Percentiles rank a stretch among this genome's conserved stretches.
Conservation (phyloP, 2,113 vertebrate genomes). For the Pycnonotus jocosus region DNA sequence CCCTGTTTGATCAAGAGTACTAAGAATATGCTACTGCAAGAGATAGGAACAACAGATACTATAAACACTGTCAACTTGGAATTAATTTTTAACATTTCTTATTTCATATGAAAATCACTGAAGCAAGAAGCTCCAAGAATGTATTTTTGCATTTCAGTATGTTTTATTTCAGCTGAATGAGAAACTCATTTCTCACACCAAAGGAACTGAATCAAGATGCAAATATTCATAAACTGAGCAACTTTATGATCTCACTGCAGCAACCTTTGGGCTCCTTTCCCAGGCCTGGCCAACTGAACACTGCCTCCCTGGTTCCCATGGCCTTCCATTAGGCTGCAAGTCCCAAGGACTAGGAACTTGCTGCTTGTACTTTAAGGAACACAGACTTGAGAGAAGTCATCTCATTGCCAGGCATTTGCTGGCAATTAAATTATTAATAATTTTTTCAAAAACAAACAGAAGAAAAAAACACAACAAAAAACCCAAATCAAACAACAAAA, state of each 20-base stretch:
- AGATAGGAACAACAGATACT: neutral
- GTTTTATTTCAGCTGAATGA: neutral
- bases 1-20: neutral
- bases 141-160: neutral
- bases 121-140: neutral
- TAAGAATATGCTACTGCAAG: neutral
- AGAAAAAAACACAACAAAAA: no score
- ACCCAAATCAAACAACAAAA: no score
- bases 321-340: neutral
- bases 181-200: neutral
- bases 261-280: neutral
- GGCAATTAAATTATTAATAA: neutral
- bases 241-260: neutral
- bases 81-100: neutral
- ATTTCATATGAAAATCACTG: neutral
- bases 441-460: neutral
- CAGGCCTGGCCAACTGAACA: neutral
- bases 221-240: neutral
- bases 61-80: neutral
- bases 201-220: neutral
- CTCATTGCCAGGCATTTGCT: neutral
- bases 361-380: neutral
- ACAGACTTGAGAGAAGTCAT: neutral
- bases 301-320: neutral
- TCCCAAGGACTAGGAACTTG: neutral